Evolutionary conservation across 2,113 vertebrate species (phyloP).

Genomic region (Thalassarche chlororhynchos): DNA sequence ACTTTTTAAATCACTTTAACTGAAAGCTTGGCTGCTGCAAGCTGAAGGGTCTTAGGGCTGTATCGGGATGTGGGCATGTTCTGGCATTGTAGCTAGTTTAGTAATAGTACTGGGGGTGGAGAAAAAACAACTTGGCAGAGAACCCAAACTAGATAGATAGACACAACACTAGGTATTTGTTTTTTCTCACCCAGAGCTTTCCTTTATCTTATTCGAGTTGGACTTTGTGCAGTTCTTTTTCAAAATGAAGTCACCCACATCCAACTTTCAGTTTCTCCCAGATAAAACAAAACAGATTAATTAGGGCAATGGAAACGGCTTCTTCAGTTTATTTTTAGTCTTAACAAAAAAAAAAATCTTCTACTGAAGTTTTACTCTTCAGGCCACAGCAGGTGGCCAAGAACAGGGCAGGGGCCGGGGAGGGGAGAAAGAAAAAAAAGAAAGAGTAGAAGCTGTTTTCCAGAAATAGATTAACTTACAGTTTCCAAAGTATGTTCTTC

Average conservation of each 20-base stretch:
- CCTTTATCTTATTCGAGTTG: background rate
- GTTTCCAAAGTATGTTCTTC: background rate
- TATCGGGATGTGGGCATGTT: background rate
- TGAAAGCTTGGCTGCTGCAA: background rate
- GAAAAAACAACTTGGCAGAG: background rate
- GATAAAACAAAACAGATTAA: background rate
- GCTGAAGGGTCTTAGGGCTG: background rate
- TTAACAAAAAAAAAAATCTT: background rate
- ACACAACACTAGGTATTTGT: background rate
- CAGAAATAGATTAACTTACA: background rate
- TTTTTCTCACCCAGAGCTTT: background rate
- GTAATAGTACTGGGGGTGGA: background rate
- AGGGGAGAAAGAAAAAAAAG: background rate
- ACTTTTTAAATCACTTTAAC: background rate
- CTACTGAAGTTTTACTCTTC: background rate
- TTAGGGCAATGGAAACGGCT: background rate
- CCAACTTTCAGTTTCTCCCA: background rate
- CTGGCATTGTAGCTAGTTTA: background rate
- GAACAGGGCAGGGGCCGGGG: background rate
- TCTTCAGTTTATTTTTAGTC: background rate
- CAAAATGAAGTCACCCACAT: background rate
- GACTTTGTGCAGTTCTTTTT: background rate
- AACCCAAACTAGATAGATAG: background rate
- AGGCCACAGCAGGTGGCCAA: background rate
- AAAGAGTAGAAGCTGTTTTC: background rate